Base-by-base conservation (phyloP, 2,888 invertebrate genomes). In the Synanthedon formicaeformis region DNA sequence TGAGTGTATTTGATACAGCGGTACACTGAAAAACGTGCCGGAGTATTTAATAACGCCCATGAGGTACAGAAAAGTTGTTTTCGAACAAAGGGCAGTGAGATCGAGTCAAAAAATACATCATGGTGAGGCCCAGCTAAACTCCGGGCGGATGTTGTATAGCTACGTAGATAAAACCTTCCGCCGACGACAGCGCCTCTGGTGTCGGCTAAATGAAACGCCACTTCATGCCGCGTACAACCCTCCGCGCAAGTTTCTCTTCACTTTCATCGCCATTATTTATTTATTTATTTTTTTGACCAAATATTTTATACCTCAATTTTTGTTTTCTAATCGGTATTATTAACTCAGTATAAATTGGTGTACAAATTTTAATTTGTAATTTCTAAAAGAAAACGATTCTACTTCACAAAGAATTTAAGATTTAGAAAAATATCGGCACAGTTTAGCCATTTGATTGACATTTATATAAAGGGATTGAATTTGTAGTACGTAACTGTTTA, bases 141-240 rank as follows among this genome's bases (percentile, higher is more conserved):
- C 45, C 75, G 82, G 75, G 77, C 86, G 86, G 86, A 86, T 86
- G 83, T 82, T 78, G 76, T 84, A 84, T 84, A 85, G 82, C 78
- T 85, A 85, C 80, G 84, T 85, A 86, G 86, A 85, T 86, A 85
- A 86, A 87, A 87, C 87, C 87, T 87, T 87, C 87, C 87, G 86
- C 83, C 85, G 85, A 68, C 60, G 59, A 58, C 75, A 81, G 84
- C 86, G 86, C 87, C 75, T 68, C 84, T 74, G 57, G 78, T 65
- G 86, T 83, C 66, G 71, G 70, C 73, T 69, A 70, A 74, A 68
- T 60, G 73, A 75, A 83, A 73, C 75, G 62, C 41, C 65, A 71
- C 83, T 86, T 87, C 85, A 85, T 82, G 83, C 78, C 73, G 76
- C 64, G 73, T 86, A 86, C 83, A 81, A 65, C 64, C 57, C 61